These are phyloP conservation scores for Monopterus albus DNA, from an alignment of 2,113 vertebrate species.

Conservation along the genomic window DNA sequence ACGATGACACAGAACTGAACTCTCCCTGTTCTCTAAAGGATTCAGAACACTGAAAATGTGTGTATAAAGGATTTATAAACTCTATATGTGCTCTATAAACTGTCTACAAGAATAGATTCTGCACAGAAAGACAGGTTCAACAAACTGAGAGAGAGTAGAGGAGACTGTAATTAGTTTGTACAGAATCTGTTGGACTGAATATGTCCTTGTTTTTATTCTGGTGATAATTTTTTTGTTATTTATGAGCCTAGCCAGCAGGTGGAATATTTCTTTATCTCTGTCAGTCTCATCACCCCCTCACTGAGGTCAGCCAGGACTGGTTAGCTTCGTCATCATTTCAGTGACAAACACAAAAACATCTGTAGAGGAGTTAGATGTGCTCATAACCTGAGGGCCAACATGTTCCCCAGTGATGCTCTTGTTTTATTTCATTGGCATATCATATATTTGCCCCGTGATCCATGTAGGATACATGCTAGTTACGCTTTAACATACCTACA, in stretches of 20 bases:
- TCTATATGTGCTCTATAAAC: conserved; percentile 2
- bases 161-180: conserved; percentile 67
- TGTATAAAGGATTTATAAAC: conserved; percentile 29
- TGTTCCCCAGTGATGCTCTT: neutral
- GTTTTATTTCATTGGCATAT: conserved; percentile 19
- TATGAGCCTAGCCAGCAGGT: conserved; percentile 63
- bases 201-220: conserved; percentile 43
- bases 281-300: conserved; percentile 7
- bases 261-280: conserved; percentile 47
- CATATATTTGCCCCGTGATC: conserved; percentile 9
- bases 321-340: conserved; percentile 41
- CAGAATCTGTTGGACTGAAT: conserved; percentile 67
- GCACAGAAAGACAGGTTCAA: conserved; percentile 31
- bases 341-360: conserved; percentile 20
- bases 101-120: conserved; percentile 18
- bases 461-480: conserved; percentile 32
- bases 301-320: conserved; percentile 28
- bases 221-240: conserved; percentile 62
- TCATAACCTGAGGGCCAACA: conserved; percentile 2
- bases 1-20: conserved; percentile 15
- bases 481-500: too few species aligned
- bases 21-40: conserved; percentile 12
- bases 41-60: neutral
- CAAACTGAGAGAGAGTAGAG: conserved; percentile 41
- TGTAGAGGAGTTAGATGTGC: conserved; percentile 12